Evolutionary conservation across 2,888 invertebrate genomes (phyloP).

Genomic region (Drosophila paranaensis): DNA sequence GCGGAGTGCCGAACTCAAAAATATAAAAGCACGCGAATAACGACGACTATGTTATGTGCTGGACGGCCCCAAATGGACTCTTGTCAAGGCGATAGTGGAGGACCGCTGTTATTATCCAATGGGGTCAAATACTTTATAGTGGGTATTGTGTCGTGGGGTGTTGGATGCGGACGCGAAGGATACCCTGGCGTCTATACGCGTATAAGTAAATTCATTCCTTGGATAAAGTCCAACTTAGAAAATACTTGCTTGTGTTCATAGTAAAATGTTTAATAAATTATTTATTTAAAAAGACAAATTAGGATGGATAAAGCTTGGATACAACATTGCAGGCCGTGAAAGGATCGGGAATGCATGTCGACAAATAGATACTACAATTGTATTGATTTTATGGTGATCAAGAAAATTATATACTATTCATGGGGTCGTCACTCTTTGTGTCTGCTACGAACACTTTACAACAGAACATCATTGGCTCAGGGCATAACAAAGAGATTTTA

Average conservation of each 20-base stretch:
- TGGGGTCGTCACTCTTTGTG: background rate
- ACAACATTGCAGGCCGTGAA: too few relatives aligned
- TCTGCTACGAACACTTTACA: too few relatives aligned
- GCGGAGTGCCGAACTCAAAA: slow-evolving; percentile 93
- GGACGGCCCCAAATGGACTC: slow-evolving; percentile 93
- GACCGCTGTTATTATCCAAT: slow-evolving; percentile 91
- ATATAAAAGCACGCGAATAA: slow-evolving; percentile 92
- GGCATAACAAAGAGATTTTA: background rate
- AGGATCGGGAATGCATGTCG: too few relatives aligned
- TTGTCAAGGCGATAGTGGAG: slow-evolving; percentile 95
- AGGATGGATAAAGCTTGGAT: too few relatives aligned
- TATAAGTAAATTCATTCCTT: slow-evolving; percentile 86
- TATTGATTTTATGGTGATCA: too few relatives aligned
- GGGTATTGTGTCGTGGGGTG: slow-evolving; percentile 95
- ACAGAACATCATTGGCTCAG: background rate
- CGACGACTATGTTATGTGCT: slow-evolving; percentile 94
- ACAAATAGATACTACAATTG: background rate
- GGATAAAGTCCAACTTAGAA: slow-evolving; percentile 91
- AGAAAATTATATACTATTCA: background rate
- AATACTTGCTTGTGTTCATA: slow-evolving; percentile 90
- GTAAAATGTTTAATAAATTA: slow-evolving; percentile 16
- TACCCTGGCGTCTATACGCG: slow-evolving; percentile 86
- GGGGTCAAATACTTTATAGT: slow-evolving; percentile 92
- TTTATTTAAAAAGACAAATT: background rate
- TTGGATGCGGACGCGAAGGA: slow-evolving; percentile 86